Conservation (phyloP, 2,797 vertebrate species). For the Mus spretus region DNA sequence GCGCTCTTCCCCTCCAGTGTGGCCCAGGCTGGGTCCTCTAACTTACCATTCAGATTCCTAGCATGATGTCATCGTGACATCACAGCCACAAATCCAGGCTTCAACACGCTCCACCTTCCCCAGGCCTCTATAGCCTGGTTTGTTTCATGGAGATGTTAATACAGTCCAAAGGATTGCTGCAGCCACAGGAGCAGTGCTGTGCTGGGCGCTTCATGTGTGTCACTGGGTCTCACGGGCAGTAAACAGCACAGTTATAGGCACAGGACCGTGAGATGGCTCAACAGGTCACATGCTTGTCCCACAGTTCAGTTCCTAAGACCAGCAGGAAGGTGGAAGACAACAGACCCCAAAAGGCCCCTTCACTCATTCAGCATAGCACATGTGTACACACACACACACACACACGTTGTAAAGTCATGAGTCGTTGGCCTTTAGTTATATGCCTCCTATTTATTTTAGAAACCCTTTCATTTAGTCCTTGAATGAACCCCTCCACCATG, state of each 20-base stretch:
- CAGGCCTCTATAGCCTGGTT: background rate
- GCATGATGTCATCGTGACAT: accelerated
- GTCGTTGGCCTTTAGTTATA: background rate
- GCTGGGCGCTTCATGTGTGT: background rate
- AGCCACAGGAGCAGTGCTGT: background rate
- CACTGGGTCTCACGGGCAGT: background rate
- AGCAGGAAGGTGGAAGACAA: background rate
- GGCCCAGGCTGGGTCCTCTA: background rate
- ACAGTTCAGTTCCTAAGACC: background rate
- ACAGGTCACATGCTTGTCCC: background rate
- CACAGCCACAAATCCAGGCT: background rate
- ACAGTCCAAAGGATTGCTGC: background rate
- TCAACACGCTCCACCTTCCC: background rate
- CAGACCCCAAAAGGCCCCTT: background rate
- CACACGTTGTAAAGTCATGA: too few species aligned
- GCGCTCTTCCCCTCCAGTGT: background rate
- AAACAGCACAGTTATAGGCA: background rate
- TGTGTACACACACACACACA: too few species aligned
- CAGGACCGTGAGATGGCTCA: background rate
- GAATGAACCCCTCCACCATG: accelerated
- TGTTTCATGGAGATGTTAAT: background rate
- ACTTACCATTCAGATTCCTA: background rate
- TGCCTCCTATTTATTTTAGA: background rate
- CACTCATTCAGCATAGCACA: background rate
- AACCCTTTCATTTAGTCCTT: background rate